A percentile compares a stretch with the other conserved stretches of the same genome.
phyloP scores from a whole-genome alignment of 2,797 vertebrate genomes.

The Agapornis canus region DNA sequence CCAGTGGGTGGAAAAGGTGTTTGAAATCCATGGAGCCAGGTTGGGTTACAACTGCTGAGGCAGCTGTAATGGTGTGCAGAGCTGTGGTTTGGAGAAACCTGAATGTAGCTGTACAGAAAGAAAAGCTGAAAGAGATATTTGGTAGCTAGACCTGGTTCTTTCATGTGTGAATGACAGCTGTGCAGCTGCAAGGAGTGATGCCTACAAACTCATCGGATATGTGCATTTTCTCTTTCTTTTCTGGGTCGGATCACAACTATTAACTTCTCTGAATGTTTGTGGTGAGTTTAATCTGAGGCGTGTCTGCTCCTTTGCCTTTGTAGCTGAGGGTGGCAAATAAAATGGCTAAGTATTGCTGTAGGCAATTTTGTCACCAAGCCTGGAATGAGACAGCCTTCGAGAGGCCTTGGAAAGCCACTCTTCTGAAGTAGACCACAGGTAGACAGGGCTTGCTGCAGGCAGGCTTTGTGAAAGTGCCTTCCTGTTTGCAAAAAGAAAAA shows the following conservation, averaged over 20 bases:
- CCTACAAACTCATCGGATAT: not conserved
- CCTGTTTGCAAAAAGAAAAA: not conserved
- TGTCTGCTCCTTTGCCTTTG: not conserved
- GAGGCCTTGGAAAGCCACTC: not conserved
- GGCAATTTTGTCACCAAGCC: constrained; percentile 16
- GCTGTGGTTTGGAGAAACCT: constrained; percentile 6
- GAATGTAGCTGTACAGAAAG: not conserved
- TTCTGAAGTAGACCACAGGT: not conserved
- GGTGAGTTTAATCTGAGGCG: not conserved
- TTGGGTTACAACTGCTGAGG: not conserved
- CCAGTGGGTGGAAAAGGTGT: not conserved
- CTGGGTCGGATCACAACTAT: constrained; percentile 13
- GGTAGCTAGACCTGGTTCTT: not conserved
- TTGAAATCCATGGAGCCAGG: not conserved
- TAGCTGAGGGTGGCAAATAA: constrained; percentile 31
- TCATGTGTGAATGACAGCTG: constrained; percentile 58
- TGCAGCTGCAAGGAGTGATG: not conserved
- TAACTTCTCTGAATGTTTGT: constrained; percentile 13
- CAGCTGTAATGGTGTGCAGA: not conserved
- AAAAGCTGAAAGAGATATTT: constrained; percentile 3
- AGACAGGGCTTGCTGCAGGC: not conserved
- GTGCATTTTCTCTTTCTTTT: constrained; percentile 29
- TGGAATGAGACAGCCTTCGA: not conserved
- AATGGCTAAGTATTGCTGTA: not conserved
- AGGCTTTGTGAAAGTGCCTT: not conserved